Evolutionary conservation across 2,888 invertebrate species (phyloP).

Genomic region (Halocaridina rubra): DNA sequence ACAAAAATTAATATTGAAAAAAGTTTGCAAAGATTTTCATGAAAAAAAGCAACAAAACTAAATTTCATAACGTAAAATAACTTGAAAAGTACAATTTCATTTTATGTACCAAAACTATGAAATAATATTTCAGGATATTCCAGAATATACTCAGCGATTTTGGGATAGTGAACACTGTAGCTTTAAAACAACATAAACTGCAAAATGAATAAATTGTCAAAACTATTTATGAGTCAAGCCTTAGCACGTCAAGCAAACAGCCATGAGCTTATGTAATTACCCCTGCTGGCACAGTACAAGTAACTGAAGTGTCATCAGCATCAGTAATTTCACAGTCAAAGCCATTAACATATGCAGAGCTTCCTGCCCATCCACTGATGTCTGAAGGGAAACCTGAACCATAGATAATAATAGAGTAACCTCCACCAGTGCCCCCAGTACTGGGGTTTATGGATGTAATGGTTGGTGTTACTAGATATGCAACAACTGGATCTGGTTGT

Average conservation of each 20-base stretch:
- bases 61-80: not conserved
- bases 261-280: too few species aligned
- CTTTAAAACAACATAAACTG: too few species aligned
- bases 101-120: not conserved
- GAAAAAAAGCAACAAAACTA: not conserved
- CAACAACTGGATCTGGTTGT: not conserved
- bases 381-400: constrained; percentile 32
- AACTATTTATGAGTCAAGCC: too few species aligned
- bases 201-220: too few species aligned
- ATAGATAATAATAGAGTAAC: not conserved
- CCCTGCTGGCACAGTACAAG: constrained; percentile 16
- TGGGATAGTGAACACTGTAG: too few species aligned
- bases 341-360: not conserved
- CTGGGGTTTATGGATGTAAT: constrained; percentile 4
- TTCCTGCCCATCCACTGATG: constrained; percentile 5
- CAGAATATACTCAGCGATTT: not conserved
- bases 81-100: not conserved
- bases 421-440: constrained; percentile 31
- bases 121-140: too few species aligned
- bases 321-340: not conserved
- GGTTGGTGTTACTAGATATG: not conserved
- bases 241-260: too few species aligned
- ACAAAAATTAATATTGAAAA: not conserved
- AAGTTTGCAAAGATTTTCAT: not conserved
- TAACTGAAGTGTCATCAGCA: not conserved